These are phyloP conservation scores for Borostomias antarcticus DNA, from an alignment of 2,797 vertebrate genomes.

Conservation along the genomic window DNA sequence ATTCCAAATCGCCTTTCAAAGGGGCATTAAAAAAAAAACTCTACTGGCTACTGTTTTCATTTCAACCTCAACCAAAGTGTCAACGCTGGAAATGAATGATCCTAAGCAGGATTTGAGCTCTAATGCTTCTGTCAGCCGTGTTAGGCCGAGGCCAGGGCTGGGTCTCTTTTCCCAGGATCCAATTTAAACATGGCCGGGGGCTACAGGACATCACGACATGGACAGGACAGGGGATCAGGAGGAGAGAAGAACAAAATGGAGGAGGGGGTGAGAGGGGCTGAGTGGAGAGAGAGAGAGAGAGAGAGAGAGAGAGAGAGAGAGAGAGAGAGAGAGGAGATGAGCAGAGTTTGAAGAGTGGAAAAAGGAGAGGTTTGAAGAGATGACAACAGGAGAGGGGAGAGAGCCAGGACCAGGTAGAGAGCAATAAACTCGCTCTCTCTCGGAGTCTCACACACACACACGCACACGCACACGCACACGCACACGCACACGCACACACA, in stretches of 20 bases:
- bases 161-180: constrained; percentile 70
- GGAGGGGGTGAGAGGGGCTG: background rate
- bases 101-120: constrained; percentile 53
- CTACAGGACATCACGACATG: constrained; percentile 74
- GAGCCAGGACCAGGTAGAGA: constrained; percentile 25
- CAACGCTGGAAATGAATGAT: constrained; percentile 7
- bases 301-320: constrained; percentile 2
- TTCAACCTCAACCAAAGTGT: background rate
- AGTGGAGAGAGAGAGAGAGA: constrained; percentile 14
- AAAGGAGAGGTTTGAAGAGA: too few relatives aligned
- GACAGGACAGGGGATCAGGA: constrained; percentile 69
- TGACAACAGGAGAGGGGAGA: background rate
- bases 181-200: constrained; percentile 80
- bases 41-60: background rate
- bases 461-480: constrained; percentile 7
- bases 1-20: background rate
- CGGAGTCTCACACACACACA: background rate
- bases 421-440: background rate
- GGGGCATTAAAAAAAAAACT: background rate
- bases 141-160: constrained; percentile 64
- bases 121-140: constrained; percentile 53
- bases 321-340: constrained; percentile 24
- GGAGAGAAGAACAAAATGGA: constrained; percentile 32
- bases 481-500: constrained; percentile 5
- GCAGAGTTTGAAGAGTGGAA: constrained; percentile 14